Evolutionary conservation across 2,888 invertebrate genomes (phyloP), one percentile per base, ranked within the genome.

Genomic region (Eupithecia vulgata): DNA sequence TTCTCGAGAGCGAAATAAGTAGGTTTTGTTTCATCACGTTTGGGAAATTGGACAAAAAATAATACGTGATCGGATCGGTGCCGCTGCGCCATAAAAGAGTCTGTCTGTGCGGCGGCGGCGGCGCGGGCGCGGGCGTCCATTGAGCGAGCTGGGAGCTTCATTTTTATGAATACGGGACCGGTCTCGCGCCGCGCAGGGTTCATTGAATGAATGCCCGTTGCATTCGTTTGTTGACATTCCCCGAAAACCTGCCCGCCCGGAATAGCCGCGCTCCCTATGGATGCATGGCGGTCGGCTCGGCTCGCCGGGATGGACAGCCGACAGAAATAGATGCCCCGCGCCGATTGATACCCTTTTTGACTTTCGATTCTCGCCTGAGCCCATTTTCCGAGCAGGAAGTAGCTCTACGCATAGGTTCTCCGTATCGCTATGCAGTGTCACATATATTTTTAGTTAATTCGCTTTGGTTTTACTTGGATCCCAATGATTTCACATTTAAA

Each of bases 171-270:
- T 94, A 93, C 88, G 82, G 82, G 91, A 91, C 92, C 93, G 92
- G 80, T 78, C 77, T 87, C 90, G 82, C 76, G 79, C 67, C 85
- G 77, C 76, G 87, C 84, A 87, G 93, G 89, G 93, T 94, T 94
- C 93, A 94, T 90, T 93, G 93, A 92, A 92, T 93, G 92, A 90
- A 87, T 88, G 91, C 85, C 88, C 88, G 91, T 78, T 78, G 80
- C 80, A 79, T 90, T 88, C 90, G 93, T 93, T 92, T 94, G 94
- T 94, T 94, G 94, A 94, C 94, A 93, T 93, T 94, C 93, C 92
- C 93, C 93, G 91, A 94, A 94, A 94, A 94, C 94, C 93, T 92
- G 94, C 92, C 91, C 87, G 92, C 92, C 88, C 89, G 90, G 91
- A 92, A 93, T 93, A 93, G 91, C 90, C 82, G 86, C 86, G 82